Conservation (phyloP, 2,113 vertebrate species). For the Xiphias gladius region DNA sequence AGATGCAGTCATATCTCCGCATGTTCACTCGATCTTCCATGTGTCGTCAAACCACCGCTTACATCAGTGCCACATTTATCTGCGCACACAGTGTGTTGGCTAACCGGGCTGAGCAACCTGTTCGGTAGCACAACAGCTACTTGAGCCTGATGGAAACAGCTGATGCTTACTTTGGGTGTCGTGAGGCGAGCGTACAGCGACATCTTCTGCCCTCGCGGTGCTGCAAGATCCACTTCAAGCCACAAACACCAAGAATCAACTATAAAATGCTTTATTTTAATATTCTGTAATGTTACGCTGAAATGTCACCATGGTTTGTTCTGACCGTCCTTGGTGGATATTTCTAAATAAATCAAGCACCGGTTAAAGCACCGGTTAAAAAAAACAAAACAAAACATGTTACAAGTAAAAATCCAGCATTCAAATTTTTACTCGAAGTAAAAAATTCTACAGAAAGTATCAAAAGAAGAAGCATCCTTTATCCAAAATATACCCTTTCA, state of each 20-base stretch:
- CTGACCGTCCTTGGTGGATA: too few species aligned
- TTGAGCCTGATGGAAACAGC: conserved; percentile 19
- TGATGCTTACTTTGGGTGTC: conserved; percentile 42
- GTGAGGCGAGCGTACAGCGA: conserved; percentile 11
- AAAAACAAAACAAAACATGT: too few species aligned
- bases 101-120: conserved; percentile 42
- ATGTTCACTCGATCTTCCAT: not conserved
- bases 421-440: not conserved
- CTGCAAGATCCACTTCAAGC: not conserved
- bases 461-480: not conserved
- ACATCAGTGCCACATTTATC: not conserved
- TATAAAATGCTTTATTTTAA: too few species aligned
- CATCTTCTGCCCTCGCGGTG: not conserved
- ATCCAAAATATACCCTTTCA: not conserved
- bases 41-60: not conserved
- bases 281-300: not conserved
- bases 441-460: not conserved
- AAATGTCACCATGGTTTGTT: not conserved
- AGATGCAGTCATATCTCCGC: conserved; percentile 33
- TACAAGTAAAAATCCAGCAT: not conserved
- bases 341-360: too few species aligned
- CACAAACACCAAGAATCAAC: not conserved
- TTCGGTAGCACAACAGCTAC: conserved; percentile 52
- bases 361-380: too few species aligned
- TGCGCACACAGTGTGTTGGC: not conserved